A percentile compares a stretch with the other conserved stretches of the same genome.
These are phyloP conservation scores for Varanus komodoensis DNA, from an alignment of 2,113 vertebrate species.

Conservation along the genomic window DNA sequence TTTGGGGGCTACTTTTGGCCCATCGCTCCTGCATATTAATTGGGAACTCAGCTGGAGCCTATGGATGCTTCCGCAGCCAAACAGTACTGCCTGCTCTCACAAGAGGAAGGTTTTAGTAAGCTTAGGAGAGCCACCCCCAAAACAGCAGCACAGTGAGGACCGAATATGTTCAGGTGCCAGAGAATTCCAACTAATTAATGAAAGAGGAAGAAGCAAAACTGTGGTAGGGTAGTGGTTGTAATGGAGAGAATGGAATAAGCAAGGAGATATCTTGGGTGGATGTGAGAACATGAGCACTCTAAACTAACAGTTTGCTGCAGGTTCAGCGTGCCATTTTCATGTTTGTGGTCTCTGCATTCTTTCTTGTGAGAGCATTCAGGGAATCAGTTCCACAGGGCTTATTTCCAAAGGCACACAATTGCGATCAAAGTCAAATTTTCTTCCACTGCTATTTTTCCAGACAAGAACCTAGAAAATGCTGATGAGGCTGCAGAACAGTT, in stretches of 20 bases:
- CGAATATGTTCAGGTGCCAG: background rate
- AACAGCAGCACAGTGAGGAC: background rate
- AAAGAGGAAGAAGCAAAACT: background rate
- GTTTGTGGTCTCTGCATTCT: background rate
- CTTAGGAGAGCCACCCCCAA: background rate
- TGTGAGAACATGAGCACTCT: background rate
- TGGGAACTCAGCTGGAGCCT: background rate
- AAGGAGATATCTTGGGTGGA: background rate
- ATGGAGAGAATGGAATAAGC: too few relatives aligned
- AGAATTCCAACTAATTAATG: background rate
- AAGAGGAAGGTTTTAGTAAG: background rate
- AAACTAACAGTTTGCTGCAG: background rate
- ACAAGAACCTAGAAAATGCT: conserved; percentile 93
- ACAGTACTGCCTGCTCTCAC: too few relatives aligned
- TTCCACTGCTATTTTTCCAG: conserved; percentile 70
- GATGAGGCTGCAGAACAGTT: conserved; percentile 94
- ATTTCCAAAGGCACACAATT: background rate
- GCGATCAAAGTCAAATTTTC: background rate
- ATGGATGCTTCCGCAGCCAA: too few relatives aligned
- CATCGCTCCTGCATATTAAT: background rate
- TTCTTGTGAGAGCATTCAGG: background rate
- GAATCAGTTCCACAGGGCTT: background rate
- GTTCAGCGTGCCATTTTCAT: background rate
- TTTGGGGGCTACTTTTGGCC: too few relatives aligned
- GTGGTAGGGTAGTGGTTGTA: background rate